phyloP scores from a whole-genome alignment of 2,888 invertebrate genomes.

The Ernsta delagoae region DNA sequence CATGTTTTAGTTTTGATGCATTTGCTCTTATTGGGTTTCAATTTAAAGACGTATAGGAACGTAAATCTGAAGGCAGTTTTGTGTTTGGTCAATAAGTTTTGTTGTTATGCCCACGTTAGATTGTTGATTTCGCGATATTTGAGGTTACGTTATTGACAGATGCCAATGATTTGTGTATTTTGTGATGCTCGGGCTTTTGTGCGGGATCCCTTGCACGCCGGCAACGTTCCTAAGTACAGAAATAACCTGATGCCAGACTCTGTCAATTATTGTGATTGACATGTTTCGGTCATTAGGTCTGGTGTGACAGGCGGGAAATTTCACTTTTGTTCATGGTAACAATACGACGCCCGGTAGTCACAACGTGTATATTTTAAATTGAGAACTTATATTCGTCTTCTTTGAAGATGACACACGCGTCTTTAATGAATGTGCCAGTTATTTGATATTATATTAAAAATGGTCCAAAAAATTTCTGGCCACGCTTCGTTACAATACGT shows the following conservation, averaged over 20 bases:
- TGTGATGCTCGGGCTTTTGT: constrained; percentile 42
- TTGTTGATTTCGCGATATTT: constrained; percentile 75
- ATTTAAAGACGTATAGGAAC: not conserved
- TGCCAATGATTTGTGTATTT: constrained; percentile 52
- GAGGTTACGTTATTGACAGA: constrained; percentile 80
- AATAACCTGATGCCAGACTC: constrained; percentile 63
- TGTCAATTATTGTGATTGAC: constrained; percentile 84
- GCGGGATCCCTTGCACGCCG: constrained; percentile 41
- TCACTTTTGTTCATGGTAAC: constrained; percentile 35
- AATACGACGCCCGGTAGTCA: constrained; percentile 20
- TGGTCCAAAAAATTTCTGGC: not conserved
- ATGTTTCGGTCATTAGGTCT: constrained; percentile 73
- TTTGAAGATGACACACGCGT: constrained; percentile 22
- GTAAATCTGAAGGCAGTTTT: not conserved
- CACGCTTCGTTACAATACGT: not conserved
- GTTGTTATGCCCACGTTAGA: constrained; percentile 69
- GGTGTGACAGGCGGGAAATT: constrained; percentile 47
- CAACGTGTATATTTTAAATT: constrained; percentile 17
- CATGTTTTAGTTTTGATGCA: constrained; percentile 62
- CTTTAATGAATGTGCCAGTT: not conserved
- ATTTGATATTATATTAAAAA: constrained; percentile 11
- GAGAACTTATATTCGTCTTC: not conserved
- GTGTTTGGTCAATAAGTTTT: constrained; percentile 29
- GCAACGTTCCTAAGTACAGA: constrained; percentile 47
- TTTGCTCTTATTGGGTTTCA: constrained; percentile 16